Evolutionary conservation across 2,888 invertebrate species (phyloP), one percentile per base, ranked within the genome.

Genomic region (Apodemia zela): DNA sequence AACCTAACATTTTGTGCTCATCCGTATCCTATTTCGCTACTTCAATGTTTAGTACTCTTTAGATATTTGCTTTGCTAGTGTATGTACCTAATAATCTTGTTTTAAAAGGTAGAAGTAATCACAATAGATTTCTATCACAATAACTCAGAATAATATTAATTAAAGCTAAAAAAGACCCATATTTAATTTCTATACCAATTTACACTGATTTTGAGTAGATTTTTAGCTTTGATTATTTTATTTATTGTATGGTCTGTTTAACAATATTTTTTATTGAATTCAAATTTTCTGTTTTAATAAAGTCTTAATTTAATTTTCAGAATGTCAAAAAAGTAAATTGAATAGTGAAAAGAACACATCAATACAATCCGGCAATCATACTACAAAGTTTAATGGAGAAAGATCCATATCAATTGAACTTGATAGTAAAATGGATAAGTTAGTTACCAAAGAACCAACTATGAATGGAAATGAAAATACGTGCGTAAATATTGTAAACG

Each of bases 381-480:
- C 78, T 71, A 72, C 75, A 61, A 87, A 83, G 77, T 66, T 82
- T 59, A 86, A 89, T 67, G 86, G 86, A 69, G 87, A 87, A 66
- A 83, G 75, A 75, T 78, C 78, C 71, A 77, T 76, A 78, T 72
- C 74, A 71, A 81, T 75, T 68, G 76, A 80, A 72, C 80, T 74
- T 73, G 78, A 78, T 77, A 80, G 72, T 75, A 82, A 81, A 69
- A 80, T 79, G 69, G 82, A 82, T 76, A 81, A 79, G 74, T 74
- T 82, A 82, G 72, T 76, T 81, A 89, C 89, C 90, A 91, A 90
- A 90, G 90, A 89, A 82, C 73, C 84, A 82, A 78, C 84, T 79
- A 75, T 82, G 68, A 91, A 91, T 72, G 90, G 91, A 75, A 84
- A 86, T 72, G 83, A 84, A 66, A 79, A 77, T 72, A 71, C 75